Evolutionary conservation across 2,113 vertebrate genomes (phyloP).

Genomic region (Seriola quinqueradiata): DNA sequence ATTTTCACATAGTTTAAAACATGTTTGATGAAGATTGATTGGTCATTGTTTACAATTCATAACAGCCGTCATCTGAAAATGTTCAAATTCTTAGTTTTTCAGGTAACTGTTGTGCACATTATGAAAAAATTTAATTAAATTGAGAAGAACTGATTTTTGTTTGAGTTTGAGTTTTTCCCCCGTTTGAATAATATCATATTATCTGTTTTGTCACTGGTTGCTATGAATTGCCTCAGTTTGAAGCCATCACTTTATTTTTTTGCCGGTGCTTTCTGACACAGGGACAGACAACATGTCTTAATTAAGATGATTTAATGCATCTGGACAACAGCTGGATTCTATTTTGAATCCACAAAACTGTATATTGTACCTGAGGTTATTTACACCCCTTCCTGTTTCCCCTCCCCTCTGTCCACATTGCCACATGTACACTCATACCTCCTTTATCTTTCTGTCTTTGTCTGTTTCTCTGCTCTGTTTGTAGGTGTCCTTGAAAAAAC

Average conservation of each 20-base stretch:
- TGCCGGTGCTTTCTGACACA: not conserved
- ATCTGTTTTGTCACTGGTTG: slow-evolving; percentile 9
- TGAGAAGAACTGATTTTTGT: not conserved
- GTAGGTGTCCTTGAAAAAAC: slow-evolving; percentile 90
- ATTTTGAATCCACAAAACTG: slow-evolving; percentile 21
- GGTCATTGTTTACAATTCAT: not conserved
- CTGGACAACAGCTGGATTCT: slow-evolving; percentile 33
- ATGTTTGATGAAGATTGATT: too few relatives aligned
- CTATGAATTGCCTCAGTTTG: not conserved
- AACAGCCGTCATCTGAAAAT: not conserved
- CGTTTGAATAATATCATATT: not conserved
- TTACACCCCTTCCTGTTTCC: not conserved
- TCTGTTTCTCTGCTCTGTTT: slow-evolving; percentile 67
- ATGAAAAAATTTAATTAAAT: not conserved
- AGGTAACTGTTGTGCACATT: not conserved
- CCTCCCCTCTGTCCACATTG: not conserved
- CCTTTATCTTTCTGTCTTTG: slow-evolving; percentile 23
- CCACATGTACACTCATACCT: not conserved
- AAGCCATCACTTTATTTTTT: slow-evolving; percentile 11
- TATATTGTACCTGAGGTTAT: slow-evolving; percentile 21
- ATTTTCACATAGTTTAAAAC: too few relatives aligned
- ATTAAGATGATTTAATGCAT: slow-evolving; percentile 38
- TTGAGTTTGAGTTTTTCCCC: not conserved
- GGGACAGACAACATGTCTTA: slow-evolving; percentile 13
- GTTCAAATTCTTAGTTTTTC: not conserved